Conservation (phyloP, 1,140 invertebrate genomes). For the Eurosta solidaginis region DNA sequence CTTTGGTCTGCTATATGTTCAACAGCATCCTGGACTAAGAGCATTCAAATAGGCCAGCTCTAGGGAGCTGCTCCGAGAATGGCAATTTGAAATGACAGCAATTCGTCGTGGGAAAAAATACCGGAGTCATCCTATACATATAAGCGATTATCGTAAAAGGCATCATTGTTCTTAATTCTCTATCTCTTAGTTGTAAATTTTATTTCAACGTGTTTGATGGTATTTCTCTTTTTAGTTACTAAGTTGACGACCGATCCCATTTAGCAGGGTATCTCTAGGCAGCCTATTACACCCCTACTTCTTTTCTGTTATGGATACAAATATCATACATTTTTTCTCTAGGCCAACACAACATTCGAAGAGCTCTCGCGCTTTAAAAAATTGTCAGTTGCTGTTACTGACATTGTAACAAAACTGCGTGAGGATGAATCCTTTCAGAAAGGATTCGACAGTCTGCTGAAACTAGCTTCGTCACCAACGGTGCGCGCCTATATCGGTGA, state of each 20-base stretch:
- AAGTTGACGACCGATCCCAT: too few species aligned
- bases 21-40: too few species aligned
- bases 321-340: slow-evolving; percentile 2
- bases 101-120: too few species aligned
- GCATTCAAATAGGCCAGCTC: too few species aligned
- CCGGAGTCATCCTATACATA: too few species aligned
- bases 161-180: too few species aligned
- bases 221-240: not conserved
- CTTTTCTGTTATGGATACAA: not conserved
- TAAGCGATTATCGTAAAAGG: too few species aligned
- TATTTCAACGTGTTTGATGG: too few species aligned
- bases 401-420: slow-evolving; percentile 45
- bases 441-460: slow-evolving; percentile 48
- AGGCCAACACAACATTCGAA: slow-evolving; percentile 66
- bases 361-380: slow-evolving; percentile 62
- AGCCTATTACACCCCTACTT: slow-evolving; percentile 27
- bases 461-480: slow-evolving; percentile 53
- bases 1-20: too few species aligned
- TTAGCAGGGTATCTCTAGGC: not conserved
- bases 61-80: too few species aligned
- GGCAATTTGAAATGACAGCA: too few species aligned
- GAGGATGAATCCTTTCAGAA: slow-evolving; percentile 46
- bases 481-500: slow-evolving; percentile 51
- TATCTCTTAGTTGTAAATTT: too few species aligned
- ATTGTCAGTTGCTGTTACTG: slow-evolving; percentile 39